Percentiles rank a stretch among this genome's conserved stretches.
Conservation (phyloP, 2,888 invertebrate species). For the Cyaniris semiargus region DNA sequence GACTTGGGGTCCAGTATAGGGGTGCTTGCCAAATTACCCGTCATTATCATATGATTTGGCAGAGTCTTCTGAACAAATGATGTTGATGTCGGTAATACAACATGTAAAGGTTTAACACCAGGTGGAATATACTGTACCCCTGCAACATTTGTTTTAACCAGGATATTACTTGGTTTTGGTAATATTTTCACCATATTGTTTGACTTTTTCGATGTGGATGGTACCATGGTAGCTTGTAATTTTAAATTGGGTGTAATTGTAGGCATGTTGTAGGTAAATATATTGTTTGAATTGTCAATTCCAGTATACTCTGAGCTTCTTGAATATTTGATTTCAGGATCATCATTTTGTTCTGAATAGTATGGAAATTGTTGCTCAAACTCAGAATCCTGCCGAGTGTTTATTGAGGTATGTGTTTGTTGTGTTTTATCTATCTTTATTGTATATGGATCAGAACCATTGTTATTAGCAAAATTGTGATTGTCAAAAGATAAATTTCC, state of each 20-base stretch:
- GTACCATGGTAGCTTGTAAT: conserved; percentile 50
- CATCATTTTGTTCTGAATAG: conserved; percentile 65
- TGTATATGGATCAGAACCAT: conserved; percentile 52
- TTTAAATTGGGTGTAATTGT: conserved; percentile 52
- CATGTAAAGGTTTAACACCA: conserved; percentile 62
- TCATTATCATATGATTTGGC: conserved; percentile 68
- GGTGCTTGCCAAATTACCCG: conserved; percentile 57
- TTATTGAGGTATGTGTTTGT: conserved; percentile 53
- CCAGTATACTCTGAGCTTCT: conserved; percentile 68
- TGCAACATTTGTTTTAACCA: conserved; percentile 65
- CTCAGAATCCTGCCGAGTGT: conserved; percentile 50
- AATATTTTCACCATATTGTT: conserved; percentile 62
- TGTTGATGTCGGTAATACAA: conserved; percentile 62
- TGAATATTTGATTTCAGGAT: conserved; percentile 71
- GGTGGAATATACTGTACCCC: conserved; percentile 64
- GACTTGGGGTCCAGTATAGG: conserved; percentile 59
- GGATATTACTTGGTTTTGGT: conserved; percentile 66
- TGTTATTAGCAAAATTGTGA: conserved; percentile 45
- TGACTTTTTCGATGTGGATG: conserved; percentile 51
- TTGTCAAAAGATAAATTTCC: conserved; percentile 63
- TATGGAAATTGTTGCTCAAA: conserved; percentile 63
- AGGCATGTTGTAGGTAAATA: conserved; percentile 59
- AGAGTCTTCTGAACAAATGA: conserved; percentile 72
- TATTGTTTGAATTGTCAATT: conserved; percentile 54
- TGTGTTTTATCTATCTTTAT: conserved; percentile 64